A percentile compares a stretch with the other conserved stretches of the same genome.
phyloP scores from a whole-genome alignment of 30 jellyfish, hydroid and myxozoan genomes.

The Hydractinia symbiolongicarpus region DNA sequence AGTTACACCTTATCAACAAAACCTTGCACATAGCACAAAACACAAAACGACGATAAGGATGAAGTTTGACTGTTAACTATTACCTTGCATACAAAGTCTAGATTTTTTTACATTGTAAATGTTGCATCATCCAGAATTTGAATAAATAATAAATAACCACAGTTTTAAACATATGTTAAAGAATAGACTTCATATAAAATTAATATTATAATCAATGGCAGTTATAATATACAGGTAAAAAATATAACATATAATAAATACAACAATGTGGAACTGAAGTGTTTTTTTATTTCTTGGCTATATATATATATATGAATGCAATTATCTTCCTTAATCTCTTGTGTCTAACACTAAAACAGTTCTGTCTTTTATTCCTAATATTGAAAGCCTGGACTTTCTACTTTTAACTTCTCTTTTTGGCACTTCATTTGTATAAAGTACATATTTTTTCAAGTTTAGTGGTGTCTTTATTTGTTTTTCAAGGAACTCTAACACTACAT shows the following conservation, averaged over 20 bases:
- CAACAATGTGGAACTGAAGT: neutral
- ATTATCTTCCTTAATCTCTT: neutral
- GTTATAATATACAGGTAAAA: neutral
- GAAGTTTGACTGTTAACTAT: too few species aligned
- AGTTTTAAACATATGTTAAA: too few species aligned
- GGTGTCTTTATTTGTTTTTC: neutral
- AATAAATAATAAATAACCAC: too few species aligned
- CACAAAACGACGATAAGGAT: too few species aligned
- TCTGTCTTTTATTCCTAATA: constrained; percentile 16
- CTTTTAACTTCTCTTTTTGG: constrained; percentile 20
- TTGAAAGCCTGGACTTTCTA: neutral
- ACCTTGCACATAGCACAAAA: too few species aligned
- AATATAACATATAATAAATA: neutral
- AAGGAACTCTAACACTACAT: neutral
- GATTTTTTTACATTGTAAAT: too few species aligned
- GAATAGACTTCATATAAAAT: too few species aligned
- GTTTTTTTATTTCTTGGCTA: neutral
- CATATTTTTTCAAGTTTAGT: constrained; percentile 5
- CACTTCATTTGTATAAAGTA: constrained; percentile 20
- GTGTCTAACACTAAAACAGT: constrained; percentile 22
- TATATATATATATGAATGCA: neutral
- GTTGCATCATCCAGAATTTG: too few species aligned
- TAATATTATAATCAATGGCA: too few species aligned
- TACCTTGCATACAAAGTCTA: too few species aligned
- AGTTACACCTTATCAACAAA: too few species aligned